phyloP scores from a whole-genome alignment of 2,888 invertebrate genomes.

The Erebia palarica region DNA sequence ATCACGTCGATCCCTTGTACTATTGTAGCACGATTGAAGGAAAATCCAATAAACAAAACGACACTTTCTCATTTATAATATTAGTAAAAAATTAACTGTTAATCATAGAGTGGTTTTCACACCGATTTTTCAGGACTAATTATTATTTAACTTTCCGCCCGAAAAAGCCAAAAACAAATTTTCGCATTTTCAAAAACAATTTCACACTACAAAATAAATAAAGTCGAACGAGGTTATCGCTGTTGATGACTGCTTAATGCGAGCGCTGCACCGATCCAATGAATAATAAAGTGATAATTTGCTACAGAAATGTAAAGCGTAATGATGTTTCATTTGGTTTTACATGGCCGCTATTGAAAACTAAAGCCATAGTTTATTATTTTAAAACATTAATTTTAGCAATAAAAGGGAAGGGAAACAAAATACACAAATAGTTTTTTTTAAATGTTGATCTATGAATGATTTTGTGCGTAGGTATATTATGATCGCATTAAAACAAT shows the following conservation, averaged over 20 bases:
- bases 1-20: too few species aligned
- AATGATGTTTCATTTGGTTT: conserved; percentile 12
- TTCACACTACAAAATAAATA: conserved; percentile 36
- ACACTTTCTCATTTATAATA: too few species aligned
- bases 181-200: conserved; percentile 20
- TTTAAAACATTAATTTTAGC: not conserved
- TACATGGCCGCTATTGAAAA: not conserved
- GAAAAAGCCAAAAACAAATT: conserved; percentile 22
- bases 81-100: too few species aligned
- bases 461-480: too few species aligned
- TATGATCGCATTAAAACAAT: too few species aligned
- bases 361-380: not conserved
- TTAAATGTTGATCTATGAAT: too few species aligned
- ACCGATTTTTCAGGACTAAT: too few species aligned
- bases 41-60: too few species aligned
- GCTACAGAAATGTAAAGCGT: conserved; percentile 20
- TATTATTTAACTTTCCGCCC: not conserved
- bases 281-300: conserved; percentile 35
- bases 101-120: too few species aligned
- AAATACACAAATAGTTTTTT: too few species aligned
- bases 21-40: too few species aligned
- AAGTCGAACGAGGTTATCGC: conserved; percentile 31
- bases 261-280: conserved; percentile 18
- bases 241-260: conserved; percentile 40
- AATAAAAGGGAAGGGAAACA: too few species aligned